These are phyloP conservation scores for Micrastur ruficollis DNA, from an alignment of 2,797 vertebrate species.

Conservation along the genomic window DNA sequence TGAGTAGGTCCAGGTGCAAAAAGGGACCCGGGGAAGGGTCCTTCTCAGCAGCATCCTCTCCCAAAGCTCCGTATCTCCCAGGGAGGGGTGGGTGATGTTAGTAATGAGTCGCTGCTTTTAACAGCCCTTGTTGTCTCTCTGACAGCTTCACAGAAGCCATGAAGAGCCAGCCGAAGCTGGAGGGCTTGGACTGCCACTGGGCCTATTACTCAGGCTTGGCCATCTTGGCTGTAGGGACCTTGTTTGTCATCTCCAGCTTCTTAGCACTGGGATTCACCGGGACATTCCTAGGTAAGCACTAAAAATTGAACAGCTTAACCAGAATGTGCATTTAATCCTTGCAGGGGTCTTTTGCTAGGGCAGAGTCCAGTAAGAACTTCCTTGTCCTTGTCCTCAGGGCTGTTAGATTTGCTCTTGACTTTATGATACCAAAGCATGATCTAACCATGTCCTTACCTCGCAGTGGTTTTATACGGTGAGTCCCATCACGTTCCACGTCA, in stretches of 20 bases:
- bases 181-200: constrained; percentile 72
- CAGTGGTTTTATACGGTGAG: background rate
- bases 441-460: background rate
- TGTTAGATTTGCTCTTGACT: background rate
- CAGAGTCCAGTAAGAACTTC: background rate
- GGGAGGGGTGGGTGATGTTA: background rate
- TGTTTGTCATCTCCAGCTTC: constrained; percentile 90
- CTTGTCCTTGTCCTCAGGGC: background rate
- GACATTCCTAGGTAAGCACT: constrained; percentile 89
- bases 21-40: background rate
- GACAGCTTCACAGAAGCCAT: constrained; percentile 88
- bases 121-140: background rate
- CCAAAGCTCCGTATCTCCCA: background rate
- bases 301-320: background rate
- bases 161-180: constrained; percentile 82
- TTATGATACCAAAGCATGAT: background rate
- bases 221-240: constrained; percentile 76
- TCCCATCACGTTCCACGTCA: background rate
- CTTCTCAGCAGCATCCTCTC: background rate
- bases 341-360: background rate
- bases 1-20: background rate
- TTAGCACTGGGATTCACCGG: constrained; percentile 89
- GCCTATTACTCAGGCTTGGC: constrained; percentile 76
- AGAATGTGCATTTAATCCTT: background rate
- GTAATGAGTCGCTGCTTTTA: background rate